Base-by-base conservation (phyloP, 2,888 invertebrate genomes). In the Parnassius apollo region DNA sequence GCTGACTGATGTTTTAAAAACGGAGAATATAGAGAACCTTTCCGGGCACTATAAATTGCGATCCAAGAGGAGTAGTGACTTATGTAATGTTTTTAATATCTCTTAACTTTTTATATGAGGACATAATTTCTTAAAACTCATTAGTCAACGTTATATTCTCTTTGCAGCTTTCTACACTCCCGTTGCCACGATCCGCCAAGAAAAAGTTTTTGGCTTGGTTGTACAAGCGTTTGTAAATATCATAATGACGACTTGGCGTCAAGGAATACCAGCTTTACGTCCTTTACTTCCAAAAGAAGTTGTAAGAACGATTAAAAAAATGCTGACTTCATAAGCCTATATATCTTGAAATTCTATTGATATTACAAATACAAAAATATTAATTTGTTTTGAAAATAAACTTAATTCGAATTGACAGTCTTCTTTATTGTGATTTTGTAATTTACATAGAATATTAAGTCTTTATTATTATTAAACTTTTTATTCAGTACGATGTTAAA, bases 161-260 rank as follows among this genome's bases (percentile, higher is more conserved):
- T 25, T 61, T 61, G 18, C 56, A 61, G 61, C 61, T 12, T 61
- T 13, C 45, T 61, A 22, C 10, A 2, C 35, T 9, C 56, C 61
- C 1, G 18, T 61, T 3, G 25, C 61, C 2, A 35, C 56, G 1
- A 51, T 61, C 11, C 25, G 35, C 11, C 61, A 61, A 35, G 42
- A 18, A 7, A 56, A 13, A n/a, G 56, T 45, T 13, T 7, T 61
- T 10, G 25, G 35, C 10, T 42, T 61, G 44, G 1, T 61, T 11
- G 8, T 51, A 11, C 12, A 51, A 9, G 45, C 45, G 9, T 50
- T n/a, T 12, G 9, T 45, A 12, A 51, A 25, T 2, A 7, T 61
- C 2, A 9, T 61, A n/a, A 11, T 13, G 18, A 45, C 61, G 8
- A 45, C 49, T 13, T 8, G 50, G 35, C 7, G 11, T 13, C 61